Percentiles rank a stretch among this genome's conserved stretches.
Conservation (phyloP, 2,113 vertebrate genomes). For the Oceanodroma tethys region DNA sequence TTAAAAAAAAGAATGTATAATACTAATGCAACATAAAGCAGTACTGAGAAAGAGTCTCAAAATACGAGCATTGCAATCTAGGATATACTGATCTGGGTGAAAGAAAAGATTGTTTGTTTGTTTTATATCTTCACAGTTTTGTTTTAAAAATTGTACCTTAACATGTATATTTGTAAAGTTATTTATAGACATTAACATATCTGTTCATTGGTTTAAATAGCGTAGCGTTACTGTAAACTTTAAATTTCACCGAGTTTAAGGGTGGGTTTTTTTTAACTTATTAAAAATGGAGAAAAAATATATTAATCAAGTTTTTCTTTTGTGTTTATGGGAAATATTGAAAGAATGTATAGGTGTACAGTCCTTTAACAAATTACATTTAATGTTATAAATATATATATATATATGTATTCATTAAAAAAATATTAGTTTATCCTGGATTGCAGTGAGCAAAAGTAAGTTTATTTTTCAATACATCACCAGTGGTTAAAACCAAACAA, state of each 20-base stretch:
- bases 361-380: constrained; percentile 65
- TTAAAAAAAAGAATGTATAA: constrained; percentile 59
- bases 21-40: constrained; percentile 76
- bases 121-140: constrained; percentile 76
- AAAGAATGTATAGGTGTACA: constrained; percentile 77
- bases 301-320: constrained; percentile 74
- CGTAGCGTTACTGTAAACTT: constrained; percentile 80
- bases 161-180: constrained; percentile 98
- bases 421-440: constrained; percentile 70
- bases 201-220: constrained; percentile 80
- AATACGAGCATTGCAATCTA: constrained; percentile 77
- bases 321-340: constrained; percentile 67
- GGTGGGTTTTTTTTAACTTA: constrained; percentile 83
- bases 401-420: constrained; percentile 50
- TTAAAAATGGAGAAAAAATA: constrained; percentile 82
- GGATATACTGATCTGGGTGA: constrained; percentile 81
- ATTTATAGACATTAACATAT: constrained; percentile 93
- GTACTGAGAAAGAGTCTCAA: constrained; percentile 72
- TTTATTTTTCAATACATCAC: constrained; percentile 72
- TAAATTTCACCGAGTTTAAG: constrained; percentile 68
- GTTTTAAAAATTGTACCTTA: constrained; percentile 86
- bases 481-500: constrained; percentile 70
- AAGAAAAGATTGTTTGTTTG: constrained; percentile 61
- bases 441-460: constrained; percentile 69
- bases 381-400: constrained; percentile 64